Conservation (phyloP, 2,113 vertebrate species). For the Paraplagusia blochii region DNA sequence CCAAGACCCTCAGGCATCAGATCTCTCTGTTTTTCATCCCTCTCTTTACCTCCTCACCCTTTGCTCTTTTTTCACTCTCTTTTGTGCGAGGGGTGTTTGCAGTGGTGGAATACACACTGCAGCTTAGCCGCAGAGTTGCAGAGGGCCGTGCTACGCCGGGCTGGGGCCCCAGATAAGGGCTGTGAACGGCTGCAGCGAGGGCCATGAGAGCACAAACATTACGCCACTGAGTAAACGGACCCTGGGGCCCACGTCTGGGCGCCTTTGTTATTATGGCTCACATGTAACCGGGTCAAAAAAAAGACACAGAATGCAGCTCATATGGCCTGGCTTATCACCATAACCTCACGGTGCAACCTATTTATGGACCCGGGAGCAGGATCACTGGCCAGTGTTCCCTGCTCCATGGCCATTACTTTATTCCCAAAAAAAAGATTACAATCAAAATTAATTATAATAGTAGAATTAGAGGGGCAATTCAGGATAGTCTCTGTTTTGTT, state of each 20-base stretch:
- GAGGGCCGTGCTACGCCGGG: conserved; percentile 18
- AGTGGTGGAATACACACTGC: conserved; percentile 53
- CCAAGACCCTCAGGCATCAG: conserved; percentile 53
- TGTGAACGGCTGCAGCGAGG: conserved; percentile 62
- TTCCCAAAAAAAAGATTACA: conserved; percentile 25
- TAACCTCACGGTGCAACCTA: conserved; percentile 49
- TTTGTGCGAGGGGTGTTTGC: conserved; percentile 64
- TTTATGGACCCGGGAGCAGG: conserved; percentile 45
- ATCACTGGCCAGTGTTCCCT: conserved; percentile 32
- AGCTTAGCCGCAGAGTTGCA: conserved; percentile 31
- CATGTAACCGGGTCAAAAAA: conserved; percentile 57
- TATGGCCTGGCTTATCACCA: conserved; percentile 65
- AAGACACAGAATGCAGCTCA: conserved; percentile 59
- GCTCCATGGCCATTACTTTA: not conserved
- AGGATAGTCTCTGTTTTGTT: conserved; percentile 40
- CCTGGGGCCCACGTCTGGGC: conserved; percentile 62
- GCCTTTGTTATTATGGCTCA: conserved; percentile 70
- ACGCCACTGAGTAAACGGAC: conserved; percentile 77
- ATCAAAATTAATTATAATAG: conserved; percentile 47
- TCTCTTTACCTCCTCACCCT: conserved; percentile 44
- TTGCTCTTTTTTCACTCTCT: conserved; percentile 33
- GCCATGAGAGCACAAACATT: conserved; percentile 75
- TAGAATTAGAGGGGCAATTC: conserved; percentile 46
- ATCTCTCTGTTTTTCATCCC: conserved; percentile 55
- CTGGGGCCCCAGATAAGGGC: conserved; percentile 65